Percentiles rank a stretch among this genome's conserved stretches.
phyloP scores from a whole-genome alignment of 2,113 vertebrate genomes.

The Paramormyrops kingsleyae region DNA sequence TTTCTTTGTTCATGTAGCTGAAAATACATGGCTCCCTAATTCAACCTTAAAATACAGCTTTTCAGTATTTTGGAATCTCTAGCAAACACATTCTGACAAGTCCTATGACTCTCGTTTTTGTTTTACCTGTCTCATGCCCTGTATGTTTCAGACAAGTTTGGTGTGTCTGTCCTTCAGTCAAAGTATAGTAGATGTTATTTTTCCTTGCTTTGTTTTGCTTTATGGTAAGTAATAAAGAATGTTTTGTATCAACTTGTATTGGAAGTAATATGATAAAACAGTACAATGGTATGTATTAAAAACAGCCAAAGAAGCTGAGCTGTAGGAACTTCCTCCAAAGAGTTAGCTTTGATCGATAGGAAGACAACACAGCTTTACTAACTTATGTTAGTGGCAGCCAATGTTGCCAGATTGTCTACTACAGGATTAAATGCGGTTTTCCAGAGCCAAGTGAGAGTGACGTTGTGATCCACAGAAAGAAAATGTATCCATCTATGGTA shows the following conservation, averaged over 20 bases:
- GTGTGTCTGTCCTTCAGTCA: not conserved
- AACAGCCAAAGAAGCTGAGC: not conserved
- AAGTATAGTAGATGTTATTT: not conserved
- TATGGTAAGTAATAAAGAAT: not conserved
- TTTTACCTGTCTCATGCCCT: not conserved
- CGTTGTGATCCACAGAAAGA: not conserved
- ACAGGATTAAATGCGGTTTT: not conserved
- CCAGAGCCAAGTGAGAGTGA: not conserved
- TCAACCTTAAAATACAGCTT: not conserved
- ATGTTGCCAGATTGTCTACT: not conserved
- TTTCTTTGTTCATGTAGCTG: not conserved
- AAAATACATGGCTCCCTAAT: not conserved
- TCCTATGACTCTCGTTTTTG: not conserved
- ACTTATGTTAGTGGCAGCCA: not conserved
- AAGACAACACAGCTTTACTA: not conserved
- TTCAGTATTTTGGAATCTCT: not conserved
- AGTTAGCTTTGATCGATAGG: not conserved
- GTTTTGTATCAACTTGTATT: not conserved
- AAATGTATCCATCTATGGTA: conserved; percentile 17
- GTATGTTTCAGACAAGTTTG: not conserved
- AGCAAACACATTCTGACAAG: not conserved
- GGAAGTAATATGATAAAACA: not conserved
- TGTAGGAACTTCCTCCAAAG: not conserved
- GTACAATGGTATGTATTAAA: not conserved
- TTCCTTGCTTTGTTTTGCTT: not conserved